phyloP scores from a whole-genome alignment of 2,797 vertebrate species.

The Linurgus olivaceus region DNA sequence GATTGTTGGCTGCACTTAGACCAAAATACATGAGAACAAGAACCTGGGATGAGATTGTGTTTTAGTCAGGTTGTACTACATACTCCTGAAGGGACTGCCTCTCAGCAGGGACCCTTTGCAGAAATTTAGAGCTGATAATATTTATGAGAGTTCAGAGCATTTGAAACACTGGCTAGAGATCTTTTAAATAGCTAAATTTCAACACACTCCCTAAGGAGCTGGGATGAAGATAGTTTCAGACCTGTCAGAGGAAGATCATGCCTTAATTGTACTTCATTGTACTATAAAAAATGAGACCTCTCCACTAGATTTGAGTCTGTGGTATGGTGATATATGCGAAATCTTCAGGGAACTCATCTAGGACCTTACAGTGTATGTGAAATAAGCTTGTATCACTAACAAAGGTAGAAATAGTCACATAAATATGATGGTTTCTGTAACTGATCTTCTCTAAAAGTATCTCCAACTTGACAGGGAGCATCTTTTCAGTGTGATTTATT shows the following conservation, averaged over 20 bases:
- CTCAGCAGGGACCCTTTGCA: not conserved
- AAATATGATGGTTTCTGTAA: slow-evolving; percentile 40
- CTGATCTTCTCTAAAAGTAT: slow-evolving; percentile 37
- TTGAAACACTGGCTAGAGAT: slow-evolving; percentile 5
- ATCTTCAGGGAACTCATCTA: slow-evolving; percentile 6
- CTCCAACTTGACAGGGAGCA: slow-evolving; percentile 10
- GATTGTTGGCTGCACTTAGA: not conserved
- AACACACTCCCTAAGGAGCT: slow-evolving; percentile 3
- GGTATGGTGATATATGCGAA: slow-evolving; percentile 7
- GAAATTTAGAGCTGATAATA: slow-evolving; percentile 28
- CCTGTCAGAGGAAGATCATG: slow-evolving; percentile 23
- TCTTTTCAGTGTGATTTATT: slow-evolving; percentile 54
- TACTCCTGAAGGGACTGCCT: slow-evolving; percentile 1
- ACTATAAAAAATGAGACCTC: slow-evolving; percentile 11
- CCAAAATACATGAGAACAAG: not conserved
- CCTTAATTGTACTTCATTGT: slow-evolving; percentile 25
- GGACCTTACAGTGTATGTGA: not conserved
- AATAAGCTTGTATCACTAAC: slow-evolving; percentile 2
- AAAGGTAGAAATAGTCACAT: slow-evolving; percentile 37
- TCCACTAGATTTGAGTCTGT: slow-evolving; percentile 16
- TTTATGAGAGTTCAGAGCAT: slow-evolving; percentile 25
- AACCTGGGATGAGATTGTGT: not conserved
- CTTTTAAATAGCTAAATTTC: slow-evolving; percentile 43
- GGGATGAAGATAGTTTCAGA: slow-evolving; percentile 19
- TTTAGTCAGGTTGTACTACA: not conserved